Evolutionary conservation across 2,113 vertebrate species (phyloP).

Genomic region (Anoura caudifer): DNA sequence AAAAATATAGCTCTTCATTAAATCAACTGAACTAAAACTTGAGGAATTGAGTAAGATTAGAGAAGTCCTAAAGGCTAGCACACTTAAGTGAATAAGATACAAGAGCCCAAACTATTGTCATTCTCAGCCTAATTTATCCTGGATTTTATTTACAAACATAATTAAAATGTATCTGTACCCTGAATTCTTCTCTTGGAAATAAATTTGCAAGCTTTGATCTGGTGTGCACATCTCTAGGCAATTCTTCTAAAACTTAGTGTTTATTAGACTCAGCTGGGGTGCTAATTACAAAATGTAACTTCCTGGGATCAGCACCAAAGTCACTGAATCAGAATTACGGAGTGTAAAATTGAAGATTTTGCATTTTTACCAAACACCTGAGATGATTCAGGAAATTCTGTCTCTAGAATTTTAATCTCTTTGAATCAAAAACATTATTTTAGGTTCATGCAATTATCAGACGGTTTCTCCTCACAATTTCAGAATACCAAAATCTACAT

Average conservation of each 20-base stretch:
- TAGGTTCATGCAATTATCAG: background rate
- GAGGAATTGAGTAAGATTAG: background rate
- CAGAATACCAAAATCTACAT: background rate
- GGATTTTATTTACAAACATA: background rate
- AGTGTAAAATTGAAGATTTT: background rate
- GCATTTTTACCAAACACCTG: background rate
- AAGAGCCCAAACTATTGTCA: background rate
- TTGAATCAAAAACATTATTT: background rate
- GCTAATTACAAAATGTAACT: background rate
- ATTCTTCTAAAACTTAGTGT: background rate
- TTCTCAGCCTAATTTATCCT: background rate
- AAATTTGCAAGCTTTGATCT: background rate
- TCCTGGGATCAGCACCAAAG: background rate
- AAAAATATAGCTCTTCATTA: background rate
- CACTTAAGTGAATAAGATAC: background rate
- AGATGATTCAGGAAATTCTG: background rate
- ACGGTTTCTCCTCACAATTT: background rate
- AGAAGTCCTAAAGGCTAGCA: background rate
- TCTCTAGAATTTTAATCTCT: slow-evolving; percentile 17
- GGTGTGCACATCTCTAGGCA: background rate
- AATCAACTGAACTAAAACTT: slow-evolving; percentile 17
- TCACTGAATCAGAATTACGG: background rate
- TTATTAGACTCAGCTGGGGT: background rate
- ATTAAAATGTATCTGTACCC: background rate
- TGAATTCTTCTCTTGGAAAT: background rate